Base-by-base conservation (phyloP, 2,113 vertebrate species). In the Ammospiza nelsoni region DNA sequence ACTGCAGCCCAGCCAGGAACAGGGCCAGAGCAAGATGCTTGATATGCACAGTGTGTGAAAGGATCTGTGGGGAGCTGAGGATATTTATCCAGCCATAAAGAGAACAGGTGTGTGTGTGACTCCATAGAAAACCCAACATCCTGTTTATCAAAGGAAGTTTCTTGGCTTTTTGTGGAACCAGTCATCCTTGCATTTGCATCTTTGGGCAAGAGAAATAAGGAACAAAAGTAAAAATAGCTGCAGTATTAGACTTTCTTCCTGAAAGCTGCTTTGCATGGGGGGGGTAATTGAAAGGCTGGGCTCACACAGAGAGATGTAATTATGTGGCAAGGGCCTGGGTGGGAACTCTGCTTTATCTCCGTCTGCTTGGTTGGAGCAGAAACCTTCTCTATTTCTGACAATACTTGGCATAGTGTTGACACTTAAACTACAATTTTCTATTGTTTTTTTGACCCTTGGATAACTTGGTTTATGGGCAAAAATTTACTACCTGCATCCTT, bases 31-130 rank as follows among this genome's bases (percentile, higher is more conserved):
- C 58, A 79, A 65, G 65, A 39, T 80, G 72, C 2, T 9, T 65
- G 58, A 41, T 75, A 43, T 44, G 52, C 69, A 33, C 63, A 41
- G 81, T 14, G 27, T 81, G 87, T 69, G 33, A 78, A 83, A 76
- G 44, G 71, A 81, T 58, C 67, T 58, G 63, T 0, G 0, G 29
- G 80, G 63, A 68, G 52, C 2, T 27, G 46, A 68, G 91, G 91
- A 81, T 81, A 81, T 96, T 96, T 87, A 91, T 11, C 4, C 25
- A 87, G 82, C 73, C 67, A 21, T 90, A 91, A 92, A 94, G 68
- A 54, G 84, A 96, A 28, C 75, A 92, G 86, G 87, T 89, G 72
- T 41, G 37, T 41, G 37, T 54, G n/a, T 43, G n/a, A 76, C 58
- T 71, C 81, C n/a, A 41, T 15, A 78, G 28, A 80, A 75, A 77